Conservation (phyloP, 2,113 vertebrate genomes). For the Triplophysa dalaica region DNA sequence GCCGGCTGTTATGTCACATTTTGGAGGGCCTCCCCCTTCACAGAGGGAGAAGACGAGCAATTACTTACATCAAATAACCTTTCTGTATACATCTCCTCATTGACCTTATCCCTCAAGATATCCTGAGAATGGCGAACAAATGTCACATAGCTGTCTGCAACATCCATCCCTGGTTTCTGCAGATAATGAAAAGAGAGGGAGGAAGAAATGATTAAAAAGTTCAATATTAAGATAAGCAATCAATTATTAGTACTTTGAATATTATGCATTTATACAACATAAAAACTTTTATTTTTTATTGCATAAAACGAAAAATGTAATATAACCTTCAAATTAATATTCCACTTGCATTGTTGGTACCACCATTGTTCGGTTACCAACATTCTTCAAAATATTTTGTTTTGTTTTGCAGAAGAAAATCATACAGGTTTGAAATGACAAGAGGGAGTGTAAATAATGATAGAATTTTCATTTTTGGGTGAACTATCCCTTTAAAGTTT, state of each 20-base stretch:
- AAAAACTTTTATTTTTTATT: too few relatives aligned
- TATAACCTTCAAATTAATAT: too few relatives aligned
- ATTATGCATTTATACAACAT: background rate
- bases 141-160: constrained; percentile 96
- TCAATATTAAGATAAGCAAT: too few relatives aligned
- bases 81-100: constrained; percentile 99
- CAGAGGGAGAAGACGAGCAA: constrained; percentile 77
- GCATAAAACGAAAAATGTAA: too few relatives aligned
- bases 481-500: too few relatives aligned
- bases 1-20: constrained; percentile 87
- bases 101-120: constrained; percentile 98
- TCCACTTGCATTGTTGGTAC: too few relatives aligned
- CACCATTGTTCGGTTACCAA: too few relatives aligned
- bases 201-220: background rate
- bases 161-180: constrained; percentile 98
- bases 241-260: background rate
- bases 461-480: too few relatives aligned
- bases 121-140: constrained; percentile 99
- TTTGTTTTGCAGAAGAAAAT: too few relatives aligned
- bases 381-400: too few relatives aligned
- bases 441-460: too few relatives aligned
- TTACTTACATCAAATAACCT: constrained; percentile 99
- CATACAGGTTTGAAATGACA: too few relatives aligned
- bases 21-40: constrained; percentile 81
- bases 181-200: constrained; percentile 39